These are phyloP conservation scores for Streblospio benedicti DNA, from an alignment of 1,140 invertebrate genomes.

Conservation along the genomic window DNA sequence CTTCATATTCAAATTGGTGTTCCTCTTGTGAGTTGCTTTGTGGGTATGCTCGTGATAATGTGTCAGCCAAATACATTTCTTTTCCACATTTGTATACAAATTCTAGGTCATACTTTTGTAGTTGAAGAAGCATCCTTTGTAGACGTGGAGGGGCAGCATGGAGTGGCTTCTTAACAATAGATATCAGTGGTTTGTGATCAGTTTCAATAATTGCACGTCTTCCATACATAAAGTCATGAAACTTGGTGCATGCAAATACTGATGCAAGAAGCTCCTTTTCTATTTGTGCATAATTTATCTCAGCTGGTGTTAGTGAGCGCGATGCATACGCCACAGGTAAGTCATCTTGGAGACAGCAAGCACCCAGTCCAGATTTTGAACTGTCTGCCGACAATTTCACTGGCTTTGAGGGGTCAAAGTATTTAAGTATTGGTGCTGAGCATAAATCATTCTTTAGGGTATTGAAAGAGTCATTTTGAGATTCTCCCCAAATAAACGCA, in stretches of 20 bases:
- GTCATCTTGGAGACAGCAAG: constrained; percentile 44
- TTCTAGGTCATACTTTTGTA: constrained; percentile 45
- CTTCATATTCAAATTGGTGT: too few species aligned
- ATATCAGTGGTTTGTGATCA: constrained; percentile 41
- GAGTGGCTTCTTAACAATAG: constrained; percentile 45
- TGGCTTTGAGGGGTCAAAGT: constrained; percentile 23
- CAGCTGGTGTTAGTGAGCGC: constrained; percentile 36
- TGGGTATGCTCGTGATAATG: background rate
- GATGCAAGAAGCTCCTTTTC: constrained; percentile 50
- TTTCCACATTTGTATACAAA: constrained; percentile 37
- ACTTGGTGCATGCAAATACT: constrained; percentile 44
- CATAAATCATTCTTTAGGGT: constrained; percentile 21
- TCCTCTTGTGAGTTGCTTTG: background rate
- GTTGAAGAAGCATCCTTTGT: constrained; percentile 44
- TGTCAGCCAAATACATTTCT: constrained; percentile 31
- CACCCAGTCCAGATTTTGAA: constrained; percentile 41
- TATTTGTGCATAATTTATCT: constrained; percentile 48
- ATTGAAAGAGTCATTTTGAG: constrained; percentile 18
- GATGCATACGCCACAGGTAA: constrained; percentile 47
- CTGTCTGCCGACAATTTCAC: constrained; percentile 25
- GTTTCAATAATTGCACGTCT: constrained; percentile 23
- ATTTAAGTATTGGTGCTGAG: constrained; percentile 23
- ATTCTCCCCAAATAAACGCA: constrained; percentile 5
- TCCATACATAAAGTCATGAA: constrained; percentile 43
- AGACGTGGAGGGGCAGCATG: constrained; percentile 39